A percentile compares a stretch with the other conserved stretches of the same genome.
Evolutionary conservation across 2,888 invertebrate species (phyloP).

Genomic region (Euplagia quadripunctaria): DNA sequence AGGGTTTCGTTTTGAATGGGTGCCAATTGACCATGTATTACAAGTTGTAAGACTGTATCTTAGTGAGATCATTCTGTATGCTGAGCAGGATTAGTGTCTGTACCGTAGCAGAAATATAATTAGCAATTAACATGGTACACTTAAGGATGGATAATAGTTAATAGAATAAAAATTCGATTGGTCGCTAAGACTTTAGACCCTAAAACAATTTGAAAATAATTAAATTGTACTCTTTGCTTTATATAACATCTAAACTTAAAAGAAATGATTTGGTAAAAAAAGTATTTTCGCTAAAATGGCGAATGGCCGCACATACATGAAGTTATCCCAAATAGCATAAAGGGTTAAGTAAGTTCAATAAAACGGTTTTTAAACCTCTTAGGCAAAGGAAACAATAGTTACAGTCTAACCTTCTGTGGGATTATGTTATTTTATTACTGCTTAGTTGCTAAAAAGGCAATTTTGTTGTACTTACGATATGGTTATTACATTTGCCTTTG

Average conservation of each 20-base stretch:
- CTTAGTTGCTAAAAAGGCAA: slow-evolving; percentile 20
- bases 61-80: neutral
- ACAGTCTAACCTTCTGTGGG: slow-evolving; percentile 21
- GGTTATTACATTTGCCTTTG: slow-evolving; percentile 17
- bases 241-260: no score
- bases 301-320: neutral
- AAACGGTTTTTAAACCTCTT: slow-evolving; percentile 13
- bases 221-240: no score
- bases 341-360: slow-evolving; percentile 5
- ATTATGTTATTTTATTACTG: slow-evolving; percentile 36
- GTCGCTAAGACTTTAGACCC: no score
- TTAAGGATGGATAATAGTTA: neutral
- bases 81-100: neutral
- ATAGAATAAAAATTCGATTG: no score
- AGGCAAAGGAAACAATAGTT: slow-evolving; percentile 24
- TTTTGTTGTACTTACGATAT: slow-evolving; percentile 18
- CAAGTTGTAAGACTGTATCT: neutral
- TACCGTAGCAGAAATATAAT: neutral
- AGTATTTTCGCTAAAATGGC: neutral
- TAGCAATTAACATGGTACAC: neutral
- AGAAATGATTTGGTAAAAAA: neutral
- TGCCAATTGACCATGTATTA: neutral
- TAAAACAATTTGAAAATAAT: no score
- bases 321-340: neutral
- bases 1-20: neutral